Conservation (phyloP, 2,888 invertebrate species). For the Ferdinandea cuprea region DNA sequence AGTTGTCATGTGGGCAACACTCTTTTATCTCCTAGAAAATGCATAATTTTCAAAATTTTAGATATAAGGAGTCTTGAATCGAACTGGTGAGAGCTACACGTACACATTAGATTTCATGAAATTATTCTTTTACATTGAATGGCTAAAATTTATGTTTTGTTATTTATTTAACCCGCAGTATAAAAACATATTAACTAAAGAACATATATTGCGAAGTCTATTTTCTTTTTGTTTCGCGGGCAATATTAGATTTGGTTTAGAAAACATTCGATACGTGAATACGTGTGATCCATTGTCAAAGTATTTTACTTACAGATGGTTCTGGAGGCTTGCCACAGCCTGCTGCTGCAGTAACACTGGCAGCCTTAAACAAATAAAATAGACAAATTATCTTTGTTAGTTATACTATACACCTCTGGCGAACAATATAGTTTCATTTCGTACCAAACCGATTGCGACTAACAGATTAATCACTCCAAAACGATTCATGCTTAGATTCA, state of each 20-base stretch:
- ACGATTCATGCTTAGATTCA: constrained; percentile 47
- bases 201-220: no score
- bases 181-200: no score
- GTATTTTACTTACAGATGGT: constrained; percentile 21
- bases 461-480: constrained; percentile 56
- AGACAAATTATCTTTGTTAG: constrained; percentile 50
- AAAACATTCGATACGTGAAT: no score
- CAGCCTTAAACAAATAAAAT: constrained; percentile 62
- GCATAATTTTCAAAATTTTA: not conserved
- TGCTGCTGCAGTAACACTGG: constrained; percentile 22
- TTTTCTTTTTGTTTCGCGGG: no score
- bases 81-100: no score
- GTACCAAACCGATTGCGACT: constrained; percentile 59
- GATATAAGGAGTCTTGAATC: no score
- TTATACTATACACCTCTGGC: constrained; percentile 17
- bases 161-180: no score
- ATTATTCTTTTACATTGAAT: no score
- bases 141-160: no score
- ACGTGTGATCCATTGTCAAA: no score
- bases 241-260: no score
- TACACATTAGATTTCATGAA: no score
- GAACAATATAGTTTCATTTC: not conserved
- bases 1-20: constrained; percentile 34
- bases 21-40: constrained; percentile 16
- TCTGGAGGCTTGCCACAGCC: constrained; percentile 40